A percentile compares a stretch with the other conserved stretches of the same genome.
Evolutionary conservation across 2,797 vertebrate species (phyloP).

Genomic region (Kryptolebias ocellatus): DNA sequence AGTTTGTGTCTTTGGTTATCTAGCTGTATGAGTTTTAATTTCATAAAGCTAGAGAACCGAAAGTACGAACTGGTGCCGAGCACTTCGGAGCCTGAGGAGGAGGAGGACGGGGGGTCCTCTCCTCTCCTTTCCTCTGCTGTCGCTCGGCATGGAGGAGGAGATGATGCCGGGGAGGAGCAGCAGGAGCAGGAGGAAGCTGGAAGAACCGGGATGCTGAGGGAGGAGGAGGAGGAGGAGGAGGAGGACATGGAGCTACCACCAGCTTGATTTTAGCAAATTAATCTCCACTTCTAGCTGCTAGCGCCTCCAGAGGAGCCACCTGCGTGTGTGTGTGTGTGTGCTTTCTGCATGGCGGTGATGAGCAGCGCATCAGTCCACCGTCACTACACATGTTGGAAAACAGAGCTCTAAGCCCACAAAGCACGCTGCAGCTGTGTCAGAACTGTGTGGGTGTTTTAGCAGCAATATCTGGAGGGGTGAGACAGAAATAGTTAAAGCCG

Average conservation of each 20-base stretch:
- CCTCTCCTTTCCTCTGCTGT: not conserved
- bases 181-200: slow-evolving; percentile 33
- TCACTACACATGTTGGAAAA: slow-evolving; percentile 5
- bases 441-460: slow-evolving; percentile 67
- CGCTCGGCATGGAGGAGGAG: slow-evolving; percentile 56
- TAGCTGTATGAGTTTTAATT: slow-evolving; percentile 99
- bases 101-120: slow-evolving; percentile 11
- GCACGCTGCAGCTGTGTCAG: slow-evolving; percentile 45
- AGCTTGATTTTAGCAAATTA: slow-evolving; percentile 14
- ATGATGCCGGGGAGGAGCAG: slow-evolving; percentile 46
- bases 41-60: slow-evolving; percentile 99
- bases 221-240: slow-evolving; percentile 15
- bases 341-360: slow-evolving; percentile 48
- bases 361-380: slow-evolving; percentile 39
- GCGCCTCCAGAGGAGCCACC: slow-evolving; percentile 36
- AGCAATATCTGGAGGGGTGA: slow-evolving; percentile 61
- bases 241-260: slow-evolving; percentile 13
- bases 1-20: slow-evolving; percentile 99
- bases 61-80: slow-evolving; percentile 88
- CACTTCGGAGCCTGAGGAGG: slow-evolving; percentile 74
- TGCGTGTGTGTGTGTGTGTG: slow-evolving; percentile 30
- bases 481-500: slow-evolving; percentile 77
- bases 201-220: slow-evolving; percentile 62
- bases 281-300: slow-evolving; percentile 20
- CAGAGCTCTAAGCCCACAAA: slow-evolving; percentile 2